Evolutionary conservation across 2,888 invertebrate species (phyloP), one percentile per base, ranked within the genome.

Genomic region (Calliopum simillimum): DNA sequence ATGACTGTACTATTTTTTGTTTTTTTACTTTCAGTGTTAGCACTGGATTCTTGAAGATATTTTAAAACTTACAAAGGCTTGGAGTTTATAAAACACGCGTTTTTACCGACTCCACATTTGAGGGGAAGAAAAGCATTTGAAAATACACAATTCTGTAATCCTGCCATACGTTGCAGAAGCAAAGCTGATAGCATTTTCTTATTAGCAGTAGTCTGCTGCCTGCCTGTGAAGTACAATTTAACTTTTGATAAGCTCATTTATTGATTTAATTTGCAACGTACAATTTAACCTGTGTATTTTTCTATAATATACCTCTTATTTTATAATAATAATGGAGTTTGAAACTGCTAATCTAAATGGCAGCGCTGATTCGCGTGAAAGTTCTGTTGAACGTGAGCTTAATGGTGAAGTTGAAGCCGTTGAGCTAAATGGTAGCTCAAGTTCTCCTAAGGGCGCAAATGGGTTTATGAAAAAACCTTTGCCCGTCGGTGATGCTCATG

Each of bases 341-440:
- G 80, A 81, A 74, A 77, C 76, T 51, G 70, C 70, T 63, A 75
- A 75, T 53, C 80, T 77, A 67, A 78, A 81, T 25, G 79, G 79
- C 41, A 76, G 78, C 62, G 81, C 76, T 70, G 82, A 81, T 61
- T 84, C 84, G 21, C 84, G 83, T 64, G 84, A 84, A 68, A 84
- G 85, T 61, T 85, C 85, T 47, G 84, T 82, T n/a, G 84, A 77
- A 76, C 85, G 77, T 41, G 85, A 85, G 71, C 76, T 84, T 21
- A 85, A 85, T 67, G 82, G 81, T 4, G 83, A 81, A 43, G 81
- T 84, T 14, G 76, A 84, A 72, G 83, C 84, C 14, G 83, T 82
- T 4, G 82, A 80, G 69, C 71, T 79, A 1, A 82, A 82, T 71
- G 80, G 80, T 25, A 53, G 72, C 21, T 65, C 77, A 14, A 75